Conservation (phyloP, 2,888 invertebrate species). For the Ligdia adustata region DNA sequence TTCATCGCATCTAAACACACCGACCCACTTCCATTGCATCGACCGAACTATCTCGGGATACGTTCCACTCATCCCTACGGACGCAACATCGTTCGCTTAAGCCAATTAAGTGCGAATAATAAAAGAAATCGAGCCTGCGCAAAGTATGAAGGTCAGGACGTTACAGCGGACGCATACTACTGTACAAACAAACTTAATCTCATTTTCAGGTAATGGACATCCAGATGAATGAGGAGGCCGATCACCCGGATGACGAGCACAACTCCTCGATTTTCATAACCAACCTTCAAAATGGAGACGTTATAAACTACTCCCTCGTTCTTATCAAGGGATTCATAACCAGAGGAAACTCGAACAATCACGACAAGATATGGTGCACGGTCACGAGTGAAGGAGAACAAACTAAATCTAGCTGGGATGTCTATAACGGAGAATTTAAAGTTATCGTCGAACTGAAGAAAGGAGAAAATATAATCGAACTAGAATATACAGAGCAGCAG, state of each 20-base stretch:
- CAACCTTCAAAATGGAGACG: constrained; percentile 86
- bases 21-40: constrained; percentile 43
- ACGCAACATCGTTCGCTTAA: constrained; percentile 35
- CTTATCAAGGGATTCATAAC: constrained; percentile 85
- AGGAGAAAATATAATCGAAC: constrained; percentile 86
- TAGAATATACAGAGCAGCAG: constrained; percentile 82
- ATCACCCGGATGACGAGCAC: constrained; percentile 73
- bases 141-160: constrained; percentile 50
- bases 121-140: constrained; percentile 52
- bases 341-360: constrained; percentile 67
- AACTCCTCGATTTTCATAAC: constrained; percentile 77
- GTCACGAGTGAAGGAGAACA: constrained; percentile 68
- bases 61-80: constrained; percentile 21
- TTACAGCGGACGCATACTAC: constrained; percentile 35
- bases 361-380: constrained; percentile 70
- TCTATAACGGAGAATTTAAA: constrained; percentile 88
- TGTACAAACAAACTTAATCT: constrained; percentile 44
- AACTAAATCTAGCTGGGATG: constrained; percentile 82
- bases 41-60: constrained; percentile 27
- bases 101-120: constrained; percentile 52
- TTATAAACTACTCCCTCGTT: constrained; percentile 84
- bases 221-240: constrained; percentile 68
- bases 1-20: constrained; percentile 50
- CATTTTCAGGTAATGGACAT: constrained; percentile 82
- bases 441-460: constrained; percentile 85